Percentiles rank a stretch among this genome's conserved stretches.
Evolutionary conservation across 2,113 vertebrate species (phyloP).

Genomic region (Tenebrosternarchus preto): DNA sequence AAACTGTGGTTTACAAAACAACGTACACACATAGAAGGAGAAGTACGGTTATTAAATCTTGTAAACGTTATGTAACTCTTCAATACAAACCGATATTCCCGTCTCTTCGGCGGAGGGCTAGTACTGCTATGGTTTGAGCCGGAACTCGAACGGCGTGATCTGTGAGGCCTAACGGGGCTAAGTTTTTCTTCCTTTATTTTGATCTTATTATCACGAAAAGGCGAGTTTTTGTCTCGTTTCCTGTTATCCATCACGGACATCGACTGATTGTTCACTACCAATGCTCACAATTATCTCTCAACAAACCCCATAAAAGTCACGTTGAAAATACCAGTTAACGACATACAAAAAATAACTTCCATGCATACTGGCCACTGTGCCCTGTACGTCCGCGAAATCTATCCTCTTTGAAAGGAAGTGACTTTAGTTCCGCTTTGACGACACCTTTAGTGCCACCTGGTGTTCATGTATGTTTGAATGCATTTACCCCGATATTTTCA

Average conservation of each 20-base stretch:
- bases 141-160: constrained; percentile 71
- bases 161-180: constrained; percentile 72
- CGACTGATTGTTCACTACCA: background rate
- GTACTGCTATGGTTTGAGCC: constrained; percentile 64
- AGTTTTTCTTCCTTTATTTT: constrained; percentile 73
- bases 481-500: background rate
- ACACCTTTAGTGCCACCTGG: background rate
- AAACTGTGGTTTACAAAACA: background rate
- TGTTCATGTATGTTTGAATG: background rate
- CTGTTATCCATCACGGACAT: constrained; percentile 68
- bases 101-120: constrained; percentile 66
- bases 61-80: background rate
- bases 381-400: background rate
- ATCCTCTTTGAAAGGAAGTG: background rate
- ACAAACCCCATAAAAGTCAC: background rate
- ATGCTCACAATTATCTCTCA: background rate
- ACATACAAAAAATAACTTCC: constrained; percentile 5
- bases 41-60: too few species aligned
- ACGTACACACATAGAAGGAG: too few species aligned
- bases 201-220: constrained; percentile 68
- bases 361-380: constrained; percentile 10
- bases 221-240: constrained; percentile 69
- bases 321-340: background rate
- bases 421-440: constrained; percentile 31
- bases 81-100: constrained; percentile 63